A percentile compares a stretch with the other conserved stretches of the same genome.
These are phyloP conservation scores for Stichopus chloronotus DNA, from an alignment of 35 echinoderm and acorn worm species.

Conservation along the genomic window DNA sequence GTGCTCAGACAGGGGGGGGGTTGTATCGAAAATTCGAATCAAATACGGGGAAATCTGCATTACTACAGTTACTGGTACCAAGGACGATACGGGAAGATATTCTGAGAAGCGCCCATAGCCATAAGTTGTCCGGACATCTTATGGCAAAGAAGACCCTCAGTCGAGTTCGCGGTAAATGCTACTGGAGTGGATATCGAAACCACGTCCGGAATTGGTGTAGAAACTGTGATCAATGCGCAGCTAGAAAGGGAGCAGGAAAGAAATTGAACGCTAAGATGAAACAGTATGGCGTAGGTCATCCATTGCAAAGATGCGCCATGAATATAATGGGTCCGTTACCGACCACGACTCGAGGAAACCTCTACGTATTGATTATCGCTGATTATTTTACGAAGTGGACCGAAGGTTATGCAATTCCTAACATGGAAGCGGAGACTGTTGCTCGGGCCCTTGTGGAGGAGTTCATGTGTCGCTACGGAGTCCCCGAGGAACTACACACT, in stretches of 20 bases:
- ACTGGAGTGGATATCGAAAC: too few species aligned
- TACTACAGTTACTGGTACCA: slow-evolving; percentile 12
- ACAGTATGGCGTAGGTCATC: too few species aligned
- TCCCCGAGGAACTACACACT: slow-evolving; percentile 61
- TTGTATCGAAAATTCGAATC: slow-evolving; percentile 29
- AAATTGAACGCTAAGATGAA: too few species aligned
- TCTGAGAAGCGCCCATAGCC: background rate
- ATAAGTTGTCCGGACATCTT: slow-evolving; percentile 6
- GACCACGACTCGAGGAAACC: too few species aligned
- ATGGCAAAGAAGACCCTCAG: too few species aligned
- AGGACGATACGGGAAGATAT: too few species aligned
- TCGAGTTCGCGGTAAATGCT: too few species aligned
- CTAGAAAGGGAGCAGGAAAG: too few species aligned
- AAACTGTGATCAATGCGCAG: too few species aligned
- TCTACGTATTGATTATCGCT: background rate
- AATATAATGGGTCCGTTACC: too few species aligned
- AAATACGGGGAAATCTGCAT: background rate
- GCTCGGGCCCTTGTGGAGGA: slow-evolving; percentile 59
- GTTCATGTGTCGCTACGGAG: slow-evolving; percentile 64
- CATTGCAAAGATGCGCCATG: too few species aligned
- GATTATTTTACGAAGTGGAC: slow-evolving; percentile 51
- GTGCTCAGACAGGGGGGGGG: slow-evolving; percentile 5
- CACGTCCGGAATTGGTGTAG: too few species aligned
- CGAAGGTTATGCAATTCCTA: slow-evolving; percentile 63
- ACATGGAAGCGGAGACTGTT: slow-evolving; percentile 72